Evolutionary conservation across 2,797 vertebrate genomes (phyloP), one percentile per base, ranked within the genome.

Genomic region (Mionectes olivaceus): DNA sequence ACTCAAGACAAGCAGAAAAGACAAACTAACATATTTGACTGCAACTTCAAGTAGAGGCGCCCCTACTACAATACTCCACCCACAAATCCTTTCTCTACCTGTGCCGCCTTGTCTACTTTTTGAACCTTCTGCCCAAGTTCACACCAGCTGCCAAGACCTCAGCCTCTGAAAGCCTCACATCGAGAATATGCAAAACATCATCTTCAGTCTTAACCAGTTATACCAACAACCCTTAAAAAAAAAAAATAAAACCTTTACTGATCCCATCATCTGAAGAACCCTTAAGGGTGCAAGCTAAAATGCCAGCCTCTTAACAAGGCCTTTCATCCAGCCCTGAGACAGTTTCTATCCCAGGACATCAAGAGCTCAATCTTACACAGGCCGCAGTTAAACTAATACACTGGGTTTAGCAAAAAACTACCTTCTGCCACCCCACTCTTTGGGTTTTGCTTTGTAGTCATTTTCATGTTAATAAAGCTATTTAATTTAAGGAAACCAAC

Each of bases 251-350:
- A 46, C 44, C 25, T 87, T 50, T 78, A 63, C 23, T 41, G 23
- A 47, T 37, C 17, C 11, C 1, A 6, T 33, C 12, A 74, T 19
- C 27, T 52, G 35, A 75, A 68, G 15, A 90, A 71, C 52, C 50
- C 24, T 77, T 74, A 83, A 52, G 35, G 35, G 27, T 65, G 47
- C 33, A 52, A n/a, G 57, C 67, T 59, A 77, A 92, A 92, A 75
- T 6, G 27, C 41, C 79, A 85, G 59, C 35, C 85, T 85, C 43
- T 57, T 81, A 37, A 49, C 44, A 83, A 92, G 87, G 61, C 52
- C 65, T 61, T 82, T 71, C 52, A 53, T 35, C 22, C 55, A 85
- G 78, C 82, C 92, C 68, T 33, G 78, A 94, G 88, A 94, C 87
- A 96, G 87, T n/a, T 81, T 76, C 57, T 81, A 55, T 65, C 85